Base-by-base conservation (phyloP, 2,113 vertebrate genomes). In the Sylvietta virens region DNA sequence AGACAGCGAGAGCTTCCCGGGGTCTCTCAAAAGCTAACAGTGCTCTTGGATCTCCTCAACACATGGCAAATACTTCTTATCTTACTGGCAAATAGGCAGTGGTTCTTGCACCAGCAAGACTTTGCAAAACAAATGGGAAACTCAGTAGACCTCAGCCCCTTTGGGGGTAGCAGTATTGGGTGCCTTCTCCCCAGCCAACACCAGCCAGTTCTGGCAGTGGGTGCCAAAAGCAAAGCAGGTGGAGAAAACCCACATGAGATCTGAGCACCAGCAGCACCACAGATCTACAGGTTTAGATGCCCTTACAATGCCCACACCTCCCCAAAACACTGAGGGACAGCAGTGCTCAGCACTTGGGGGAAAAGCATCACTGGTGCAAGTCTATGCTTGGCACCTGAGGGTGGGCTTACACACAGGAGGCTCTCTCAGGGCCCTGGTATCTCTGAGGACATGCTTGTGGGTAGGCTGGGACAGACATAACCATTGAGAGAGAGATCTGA, bases 1-100 rank as follows among this genome's bases (percentile, higher is more conserved):
- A 56, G 27, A 39, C 3, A 1, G 14, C 0, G 0, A 76, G 58
- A 86, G 24, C 13, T 90, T 83, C 44, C 22, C 0, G 0, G 4
- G 7, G 13, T 40, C 5, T 35, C 61, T 47, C 53, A 80, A 58
- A 80, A 76, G 13, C 35, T 23, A 45, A 13, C 33, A 72, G 37
- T 40, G 22, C 31, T 69, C n/a, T 66, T 65, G 62, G 61, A 44
- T 48, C 30, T 71, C 53, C 48, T 58, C 57, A 48, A n/a, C n/a
- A 51, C 21, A 28, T 9, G n/a, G 48, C 40, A 85, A 82, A 71
- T 44, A 33, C 33, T 74, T 35, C 18, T 82, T 39, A 5, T 4
- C 24, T 58, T 77, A 62, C 27, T 69, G 39, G 47, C 28, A 88
- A 76, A 39, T 17, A 61, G 40, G 40, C 39, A 81, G 39, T 20